A percentile compares a stretch with the other conserved stretches of the same genome.
Conservation (phyloP, 2,113 vertebrate species). For the Charadrius vociferus region DNA sequence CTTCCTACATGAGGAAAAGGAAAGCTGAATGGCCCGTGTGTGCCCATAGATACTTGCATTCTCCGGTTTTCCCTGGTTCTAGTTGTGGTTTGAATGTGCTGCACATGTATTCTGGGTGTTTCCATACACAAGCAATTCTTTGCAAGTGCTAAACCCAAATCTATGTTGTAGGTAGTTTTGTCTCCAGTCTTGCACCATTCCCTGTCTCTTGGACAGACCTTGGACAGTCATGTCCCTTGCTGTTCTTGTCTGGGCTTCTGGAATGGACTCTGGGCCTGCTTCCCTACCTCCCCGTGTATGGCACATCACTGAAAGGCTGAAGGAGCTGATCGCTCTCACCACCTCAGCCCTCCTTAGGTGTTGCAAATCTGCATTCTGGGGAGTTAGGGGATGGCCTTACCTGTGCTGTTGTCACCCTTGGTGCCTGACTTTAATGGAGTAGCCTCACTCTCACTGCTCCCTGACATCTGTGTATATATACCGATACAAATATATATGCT, state of each 20-base stretch:
- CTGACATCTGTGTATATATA: neutral
- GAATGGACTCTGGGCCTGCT: neutral
- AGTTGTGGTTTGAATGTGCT: accelerated
- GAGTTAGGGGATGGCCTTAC: neutral
- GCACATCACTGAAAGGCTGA: neutral
- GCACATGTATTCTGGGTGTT: neutral
- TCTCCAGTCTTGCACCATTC: neutral
- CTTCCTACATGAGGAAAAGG: neutral
- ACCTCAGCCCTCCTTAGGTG: too few species aligned
- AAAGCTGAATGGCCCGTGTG: neutral
- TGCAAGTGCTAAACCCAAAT: neutral
- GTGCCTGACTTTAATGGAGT: neutral
- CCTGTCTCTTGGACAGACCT: neutral
- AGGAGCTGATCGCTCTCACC: neutral
- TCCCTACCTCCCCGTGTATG: neutral
- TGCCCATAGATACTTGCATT: neutral
- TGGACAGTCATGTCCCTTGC: too few species aligned
- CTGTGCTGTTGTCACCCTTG: neutral
- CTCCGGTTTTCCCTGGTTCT: neutral
- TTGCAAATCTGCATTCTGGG: neutral
- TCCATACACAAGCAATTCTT: neutral
- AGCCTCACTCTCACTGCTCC: neutral
- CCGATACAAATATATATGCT: neutral
- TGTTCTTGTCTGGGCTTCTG: neutral
- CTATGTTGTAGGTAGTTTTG: neutral